Conservation (phyloP, 35 echinoderm and acorn worm genomes). For the Patiria miniata region DNA sequence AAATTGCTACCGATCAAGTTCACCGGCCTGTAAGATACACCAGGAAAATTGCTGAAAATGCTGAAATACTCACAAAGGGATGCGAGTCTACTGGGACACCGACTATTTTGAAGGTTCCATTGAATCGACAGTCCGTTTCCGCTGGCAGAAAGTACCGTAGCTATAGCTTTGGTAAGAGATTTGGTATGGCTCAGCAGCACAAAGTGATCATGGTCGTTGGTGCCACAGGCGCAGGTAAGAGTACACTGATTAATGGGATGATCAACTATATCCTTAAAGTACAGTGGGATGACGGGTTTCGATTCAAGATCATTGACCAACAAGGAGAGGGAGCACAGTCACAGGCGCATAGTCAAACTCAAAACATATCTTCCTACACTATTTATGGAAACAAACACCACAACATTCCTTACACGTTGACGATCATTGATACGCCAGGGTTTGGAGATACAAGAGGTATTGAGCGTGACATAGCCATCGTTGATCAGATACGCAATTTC, state of each 20-base stretch:
- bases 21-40: not conserved
- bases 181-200: not conserved
- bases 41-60: not conserved
- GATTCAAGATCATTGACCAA: constrained; percentile 57
- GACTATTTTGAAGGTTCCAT: constrained; percentile 15
- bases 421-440: constrained; percentile 77
- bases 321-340: not conserved
- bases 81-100: constrained; percentile 1
- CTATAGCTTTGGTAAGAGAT: not conserved
- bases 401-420: constrained; percentile 55
- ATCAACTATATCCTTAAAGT: constrained; percentile 68
- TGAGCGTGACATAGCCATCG: constrained; percentile 65
- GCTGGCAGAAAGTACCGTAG: not conserved
- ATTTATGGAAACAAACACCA: constrained; percentile 37
- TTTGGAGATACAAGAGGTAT: constrained; percentile 80
- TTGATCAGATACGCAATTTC: constrained; percentile 59
- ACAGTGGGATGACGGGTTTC: constrained; percentile 64
- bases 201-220: constrained; percentile 76
- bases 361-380: constrained; percentile 65
- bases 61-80: not conserved
- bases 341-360: constrained; percentile 68
- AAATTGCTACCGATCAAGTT: not conserved
- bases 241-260: constrained; percentile 64
- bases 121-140: not conserved
- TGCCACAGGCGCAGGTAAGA: constrained; percentile 75